Percentiles rank a stretch among this genome's conserved stretches.
Conservation (phyloP, 2,888 invertebrate species). For the Macaria liturata region DNA sequence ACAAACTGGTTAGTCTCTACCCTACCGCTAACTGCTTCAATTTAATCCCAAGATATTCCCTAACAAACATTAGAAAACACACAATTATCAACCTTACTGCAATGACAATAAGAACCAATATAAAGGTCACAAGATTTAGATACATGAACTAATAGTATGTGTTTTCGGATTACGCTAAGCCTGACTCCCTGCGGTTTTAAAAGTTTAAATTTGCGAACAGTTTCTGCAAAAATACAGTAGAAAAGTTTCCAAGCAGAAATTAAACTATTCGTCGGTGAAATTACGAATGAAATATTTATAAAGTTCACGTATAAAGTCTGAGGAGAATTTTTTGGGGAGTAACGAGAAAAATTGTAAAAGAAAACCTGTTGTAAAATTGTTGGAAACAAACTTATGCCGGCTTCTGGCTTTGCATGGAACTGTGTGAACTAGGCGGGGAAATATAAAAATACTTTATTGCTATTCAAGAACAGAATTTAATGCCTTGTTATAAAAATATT, state of each 20-base stretch:
- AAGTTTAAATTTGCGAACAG: slow-evolving; percentile 14
- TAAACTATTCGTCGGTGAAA: slow-evolving; percentile 1
- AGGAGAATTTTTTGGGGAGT: neutral
- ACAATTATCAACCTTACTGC: slow-evolving; percentile 3
- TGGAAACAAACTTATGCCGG: no score
- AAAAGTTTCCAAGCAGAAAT: slow-evolving; percentile 7
- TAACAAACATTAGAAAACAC: neutral
- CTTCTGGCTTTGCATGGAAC: no score
- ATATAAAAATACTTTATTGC: no score
- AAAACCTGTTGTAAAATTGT: no score
- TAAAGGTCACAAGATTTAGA: neutral
- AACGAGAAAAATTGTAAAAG: no score
- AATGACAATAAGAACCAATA: neutral
- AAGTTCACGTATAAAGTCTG: neutral
- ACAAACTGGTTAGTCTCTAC: slow-evolving; percentile 18
- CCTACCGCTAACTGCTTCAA: slow-evolving; percentile 18
- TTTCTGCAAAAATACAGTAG: slow-evolving; percentile 15
- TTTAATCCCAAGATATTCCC: slow-evolving; percentile 18
- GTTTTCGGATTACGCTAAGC: slow-evolving; percentile 11
- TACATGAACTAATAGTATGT: slow-evolving; percentile 7
- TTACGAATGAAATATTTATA: slow-evolving; percentile 1
- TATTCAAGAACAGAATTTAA: no score
- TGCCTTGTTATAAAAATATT: no score
- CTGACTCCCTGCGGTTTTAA: slow-evolving; percentile 8
- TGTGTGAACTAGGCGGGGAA: no score